These are phyloP conservation scores for Parapsyche elsis DNA, from an alignment of 1,140 invertebrate species.

Conservation along the genomic window DNA sequence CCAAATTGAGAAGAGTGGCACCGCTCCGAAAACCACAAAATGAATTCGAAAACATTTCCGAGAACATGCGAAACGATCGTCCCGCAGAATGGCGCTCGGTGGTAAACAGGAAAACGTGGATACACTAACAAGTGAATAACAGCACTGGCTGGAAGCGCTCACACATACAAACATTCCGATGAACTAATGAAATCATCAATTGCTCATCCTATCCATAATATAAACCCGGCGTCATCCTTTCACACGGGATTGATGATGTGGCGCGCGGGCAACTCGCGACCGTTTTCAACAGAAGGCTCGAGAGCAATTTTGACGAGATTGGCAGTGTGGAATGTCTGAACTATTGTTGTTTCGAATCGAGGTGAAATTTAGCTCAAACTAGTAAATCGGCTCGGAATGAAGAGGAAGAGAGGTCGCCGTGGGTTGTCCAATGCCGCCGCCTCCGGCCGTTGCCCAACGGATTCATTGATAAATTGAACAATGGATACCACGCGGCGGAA, in stretches of 20 bases:
- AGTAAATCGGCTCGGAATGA: neutral
- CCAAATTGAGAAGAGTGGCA: neutral
- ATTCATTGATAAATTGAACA: conserved; percentile 47
- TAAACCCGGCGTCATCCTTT: neutral
- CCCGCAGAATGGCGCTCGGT: neutral
- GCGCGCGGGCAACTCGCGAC: neutral
- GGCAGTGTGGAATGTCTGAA: neutral
- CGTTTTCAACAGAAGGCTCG: too few relatives aligned
- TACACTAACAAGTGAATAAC: conserved; percentile 10
- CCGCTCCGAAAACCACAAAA: neutral
- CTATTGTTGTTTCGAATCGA: neutral
- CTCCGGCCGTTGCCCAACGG: conserved; percentile 34
- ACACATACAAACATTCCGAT: neutral
- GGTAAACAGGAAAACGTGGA: conserved; percentile 31
- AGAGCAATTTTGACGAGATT: too few relatives aligned
- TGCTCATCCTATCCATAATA: neutral
- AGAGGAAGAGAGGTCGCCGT: conserved; percentile 9
- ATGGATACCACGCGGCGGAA: conserved; percentile 37
- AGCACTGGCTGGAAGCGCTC: neutral
- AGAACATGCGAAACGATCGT: conserved; percentile 5
- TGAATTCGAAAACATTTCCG: conserved; percentile 2
- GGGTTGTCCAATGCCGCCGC: conserved; percentile 14
- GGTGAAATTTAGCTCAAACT: neutral
- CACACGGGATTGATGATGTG: neutral
- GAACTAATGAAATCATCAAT: conserved; percentile 11